Base-by-base conservation (phyloP, 2,797 vertebrate species). In the Lepilemur septentrionalis region DNA sequence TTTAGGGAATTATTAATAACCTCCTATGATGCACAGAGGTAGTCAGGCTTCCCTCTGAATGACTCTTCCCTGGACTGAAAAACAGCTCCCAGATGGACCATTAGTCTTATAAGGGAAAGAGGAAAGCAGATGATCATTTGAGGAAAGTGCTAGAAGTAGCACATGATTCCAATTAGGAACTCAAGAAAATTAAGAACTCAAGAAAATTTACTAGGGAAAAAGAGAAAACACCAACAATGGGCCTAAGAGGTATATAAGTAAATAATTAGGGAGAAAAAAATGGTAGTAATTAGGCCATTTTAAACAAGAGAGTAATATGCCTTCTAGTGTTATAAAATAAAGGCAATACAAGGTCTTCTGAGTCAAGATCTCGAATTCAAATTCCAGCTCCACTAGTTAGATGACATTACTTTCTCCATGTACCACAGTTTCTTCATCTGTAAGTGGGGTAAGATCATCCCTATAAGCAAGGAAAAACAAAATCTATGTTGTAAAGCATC, bases 151-250 rank as follows among this genome's bases (percentile, higher is more conserved):
- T 72, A 87, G 32, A 35, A 55, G 63, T 13, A 65, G 65, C 32
- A 46, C n/a, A 50, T 35, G 86, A 82, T 35, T 65, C 61, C 50
- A 78, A 28, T 41, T 80, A 67, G 69, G 65, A 91, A 96, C 38
- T 85, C 91, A 89, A 76, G 61, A 75, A 75, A 72, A 89, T 52
- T 48, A 91, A 89, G 41, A 87, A 83, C 30, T 83, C 70, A 90
- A 80, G 63, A 97, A 94, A 76, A 93, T 13, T 52, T 86, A 76
- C 76, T 46, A 61, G 46, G 32, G 32, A 75, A 95, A 83, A 92
- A 57, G 50, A 28, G 32, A 70, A 95, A 83, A 94, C 23, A 79
- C 30, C 43, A 18, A 22, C 48, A 84, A 70, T 15, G 4, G 18
- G 38, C 11, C 78, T 69, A 32, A 55, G 46, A 63, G 52, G 65